Evolutionary conservation across 2,797 vertebrate species (phyloP).

Genomic region (Echeneis naucrates): DNA sequence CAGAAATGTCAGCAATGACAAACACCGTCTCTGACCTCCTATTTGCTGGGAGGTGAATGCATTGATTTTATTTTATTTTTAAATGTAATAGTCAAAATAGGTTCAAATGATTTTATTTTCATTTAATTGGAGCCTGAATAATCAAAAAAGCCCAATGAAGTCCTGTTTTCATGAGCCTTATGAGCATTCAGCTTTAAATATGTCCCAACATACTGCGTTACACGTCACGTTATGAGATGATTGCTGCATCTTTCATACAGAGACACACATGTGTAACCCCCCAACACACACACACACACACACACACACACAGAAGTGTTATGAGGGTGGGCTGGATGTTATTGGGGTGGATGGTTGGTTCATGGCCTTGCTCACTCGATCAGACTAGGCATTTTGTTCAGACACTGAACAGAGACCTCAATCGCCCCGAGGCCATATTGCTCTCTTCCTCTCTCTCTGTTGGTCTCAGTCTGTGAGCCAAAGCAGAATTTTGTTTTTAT

Average conservation of each 20-base stretch:
- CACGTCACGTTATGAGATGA: background rate
- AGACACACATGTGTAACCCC: constrained; percentile 19
- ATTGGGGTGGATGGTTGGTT: constrained; percentile 66
- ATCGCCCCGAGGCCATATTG: constrained; percentile 57
- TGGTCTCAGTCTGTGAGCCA: constrained; percentile 40
- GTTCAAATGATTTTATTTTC: background rate
- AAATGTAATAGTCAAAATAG: background rate
- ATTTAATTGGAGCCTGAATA: background rate
- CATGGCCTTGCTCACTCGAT: constrained; percentile 72
- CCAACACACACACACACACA: constrained; percentile 5
- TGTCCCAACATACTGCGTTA: constrained; percentile 15
- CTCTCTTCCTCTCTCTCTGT: constrained; percentile 30
- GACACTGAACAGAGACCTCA: constrained; percentile 76
- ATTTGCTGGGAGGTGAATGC: background rate
- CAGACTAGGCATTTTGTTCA: constrained; percentile 75
- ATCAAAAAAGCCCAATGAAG: background rate
- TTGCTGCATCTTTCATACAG: constrained; percentile 3
- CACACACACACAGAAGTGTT: constrained; percentile 29
- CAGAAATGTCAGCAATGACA: background rate
- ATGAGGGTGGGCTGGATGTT: constrained; percentile 53
- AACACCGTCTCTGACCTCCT: background rate
- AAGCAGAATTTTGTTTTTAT: constrained; percentile 54
- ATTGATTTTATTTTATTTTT: background rate
- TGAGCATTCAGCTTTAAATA: constrained; percentile 18
- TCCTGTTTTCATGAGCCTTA: background rate